Conservation (phyloP, 2,113 vertebrate genomes). For the Anas platyrhynchos region DNA sequence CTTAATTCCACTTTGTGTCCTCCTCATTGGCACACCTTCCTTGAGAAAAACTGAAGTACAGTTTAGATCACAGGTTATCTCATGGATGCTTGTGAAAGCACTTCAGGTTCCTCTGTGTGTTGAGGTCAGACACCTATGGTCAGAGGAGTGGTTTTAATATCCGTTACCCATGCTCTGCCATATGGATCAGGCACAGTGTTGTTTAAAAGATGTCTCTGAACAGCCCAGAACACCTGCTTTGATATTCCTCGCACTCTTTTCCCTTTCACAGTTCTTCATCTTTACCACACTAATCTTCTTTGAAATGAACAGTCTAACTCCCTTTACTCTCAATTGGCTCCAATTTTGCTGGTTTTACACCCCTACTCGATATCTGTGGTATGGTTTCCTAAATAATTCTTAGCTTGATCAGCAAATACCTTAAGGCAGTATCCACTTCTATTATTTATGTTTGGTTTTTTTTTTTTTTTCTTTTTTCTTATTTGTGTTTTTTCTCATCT, state of each 20-base stretch:
- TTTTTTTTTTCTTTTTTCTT: too few relatives aligned
- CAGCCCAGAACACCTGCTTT: too few relatives aligned
- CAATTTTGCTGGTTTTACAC: neutral
- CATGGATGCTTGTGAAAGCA: too few relatives aligned
- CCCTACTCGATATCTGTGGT: neutral
- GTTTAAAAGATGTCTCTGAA: too few relatives aligned
- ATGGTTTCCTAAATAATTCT: neutral
- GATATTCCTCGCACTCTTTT: neutral
- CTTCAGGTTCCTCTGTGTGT: neutral
- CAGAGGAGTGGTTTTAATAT: too few relatives aligned
- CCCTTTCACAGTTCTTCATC: neutral
- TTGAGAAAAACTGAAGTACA: neutral
- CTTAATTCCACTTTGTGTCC: neutral
- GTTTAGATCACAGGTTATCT: neutral
- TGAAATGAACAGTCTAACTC: neutral
- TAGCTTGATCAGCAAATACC: neutral
- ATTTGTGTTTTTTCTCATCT: neutral
- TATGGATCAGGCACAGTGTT: too few relatives aligned
- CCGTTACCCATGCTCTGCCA: too few relatives aligned
- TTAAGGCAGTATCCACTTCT: neutral
- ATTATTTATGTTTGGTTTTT: neutral
- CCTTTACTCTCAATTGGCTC: neutral
- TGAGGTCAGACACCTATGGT: too few relatives aligned
- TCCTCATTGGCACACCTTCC: neutral
- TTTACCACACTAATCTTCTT: neutral